Conservation (phyloP, 2,797 vertebrate genomes). For the Sebastolobus alascanus region DNA sequence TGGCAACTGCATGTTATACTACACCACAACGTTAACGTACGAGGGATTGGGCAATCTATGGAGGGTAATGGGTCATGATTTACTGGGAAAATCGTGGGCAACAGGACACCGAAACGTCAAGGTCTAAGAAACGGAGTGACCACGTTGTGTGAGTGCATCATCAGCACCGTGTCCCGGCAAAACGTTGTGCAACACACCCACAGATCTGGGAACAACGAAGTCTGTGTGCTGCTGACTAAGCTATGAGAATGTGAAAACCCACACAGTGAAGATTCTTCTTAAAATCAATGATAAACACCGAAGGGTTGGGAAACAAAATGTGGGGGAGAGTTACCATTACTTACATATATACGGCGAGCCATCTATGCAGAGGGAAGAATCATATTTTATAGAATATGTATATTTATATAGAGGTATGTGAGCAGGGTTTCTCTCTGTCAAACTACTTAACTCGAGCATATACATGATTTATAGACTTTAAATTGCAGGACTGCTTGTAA, state of each 20-base stretch:
- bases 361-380: constrained; percentile 71
- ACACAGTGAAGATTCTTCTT: constrained; percentile 38
- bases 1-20: background rate
- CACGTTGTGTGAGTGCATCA: constrained; percentile 37
- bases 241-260: constrained; percentile 50
- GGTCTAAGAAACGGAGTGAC: constrained; percentile 23
- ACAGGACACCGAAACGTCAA: constrained; percentile 17
- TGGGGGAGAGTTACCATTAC: constrained; percentile 61
- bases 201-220: constrained; percentile 62
- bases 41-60: constrained; percentile 26
- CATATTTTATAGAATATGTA: constrained; percentile 28
- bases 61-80: constrained; percentile 24
- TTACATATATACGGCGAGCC: constrained; percentile 81
- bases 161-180: constrained; percentile 47
- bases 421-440: background rate
- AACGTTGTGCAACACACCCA: constrained; percentile 69
- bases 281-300: constrained; percentile 34
- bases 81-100: constrained; percentile 39
- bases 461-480: background rate
- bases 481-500: background rate
- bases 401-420: too few species aligned
- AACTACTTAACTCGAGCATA: background rate
- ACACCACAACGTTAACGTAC: constrained; percentile 22
- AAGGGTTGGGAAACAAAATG: constrained; percentile 45
- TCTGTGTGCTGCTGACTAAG: constrained; percentile 70